Base-by-base conservation (phyloP, 2,797 vertebrate species). In the Gambelia wislizenii region DNA sequence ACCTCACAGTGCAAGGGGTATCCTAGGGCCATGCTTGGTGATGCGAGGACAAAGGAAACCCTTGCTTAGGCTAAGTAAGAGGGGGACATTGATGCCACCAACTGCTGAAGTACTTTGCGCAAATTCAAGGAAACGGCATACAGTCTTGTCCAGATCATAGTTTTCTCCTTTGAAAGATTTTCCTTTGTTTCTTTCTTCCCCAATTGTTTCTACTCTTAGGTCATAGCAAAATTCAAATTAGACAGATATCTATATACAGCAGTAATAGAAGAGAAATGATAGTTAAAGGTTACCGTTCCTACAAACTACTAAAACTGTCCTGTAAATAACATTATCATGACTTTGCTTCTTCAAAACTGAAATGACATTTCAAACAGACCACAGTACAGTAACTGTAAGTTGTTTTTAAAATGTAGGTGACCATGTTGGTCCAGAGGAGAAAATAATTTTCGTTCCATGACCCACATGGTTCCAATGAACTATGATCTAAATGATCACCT, bases 341-440 rank as follows among this genome's bases (percentile, higher is more conserved):
- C 88, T 2, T 83, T 56, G 92, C 56, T 30, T 49, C 87, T 20
- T 59, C 61, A 87, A 89, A 5, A 91, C 25, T 67, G 44, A 93
- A 91, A 93, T 7, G 14, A 89, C 88, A 89, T 39, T 86, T 92
- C 72, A 89, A 67, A 84, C 49, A 85, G 85, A 90, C 16, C 39
- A 87, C 12, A 77, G 18, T 47, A 16, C 30, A 13, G 25, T 30
- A 27, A 20, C 8, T 9, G 56, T 3, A 56, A 56, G 16, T 56
- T 18, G 16, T 56, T 56, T 56, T 56, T 56, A 18, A 56, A 56
- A 59, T 59, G 16, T 22, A 59, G 56, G 56, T 20, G 56, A 22
- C 56, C 5, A 59, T 59, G 20, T 59, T 59, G 18, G 56, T 59
- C 18, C 56, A 59, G 20, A 59, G 56, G 16, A 4, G 5, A 59